Evolutionary conservation across 2,113 vertebrate species (phyloP).

Genomic region (Bungarus multicinctus): DNA sequence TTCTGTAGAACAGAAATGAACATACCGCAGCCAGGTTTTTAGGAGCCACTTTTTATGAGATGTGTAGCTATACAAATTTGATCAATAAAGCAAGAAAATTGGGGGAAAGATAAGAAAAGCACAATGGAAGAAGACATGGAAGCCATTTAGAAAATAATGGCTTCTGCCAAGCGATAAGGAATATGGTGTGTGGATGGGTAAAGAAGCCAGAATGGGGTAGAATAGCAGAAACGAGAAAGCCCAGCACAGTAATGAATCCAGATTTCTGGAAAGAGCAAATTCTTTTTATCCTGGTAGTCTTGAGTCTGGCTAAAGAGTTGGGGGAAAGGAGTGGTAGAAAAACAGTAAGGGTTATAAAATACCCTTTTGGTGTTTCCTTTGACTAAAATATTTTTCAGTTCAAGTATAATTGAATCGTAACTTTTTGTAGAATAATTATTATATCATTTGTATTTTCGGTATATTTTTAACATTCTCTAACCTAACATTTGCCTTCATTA

Average conservation of each 20-base stretch:
- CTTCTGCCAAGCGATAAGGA: neutral
- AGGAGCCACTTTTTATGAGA: neutral
- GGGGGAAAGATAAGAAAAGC: neutral
- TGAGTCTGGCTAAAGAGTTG: neutral
- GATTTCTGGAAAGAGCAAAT: neutral
- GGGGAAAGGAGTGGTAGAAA: neutral
- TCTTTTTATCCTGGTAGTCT: neutral
- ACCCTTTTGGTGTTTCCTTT: neutral
- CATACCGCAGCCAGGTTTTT: neutral
- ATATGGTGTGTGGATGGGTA: neutral
- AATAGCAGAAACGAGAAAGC: neutral
- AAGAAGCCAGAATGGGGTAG: neutral
- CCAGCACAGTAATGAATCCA: neutral
- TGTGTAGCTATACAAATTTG: neutral
- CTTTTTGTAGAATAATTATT: neutral
- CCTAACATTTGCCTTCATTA: neutral
- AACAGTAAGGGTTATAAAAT: neutral
- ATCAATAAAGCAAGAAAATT: neutral
- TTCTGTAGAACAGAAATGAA: neutral
- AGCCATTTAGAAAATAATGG: neutral
- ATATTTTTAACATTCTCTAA: neutral
- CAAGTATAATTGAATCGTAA: neutral
- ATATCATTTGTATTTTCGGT: neutral
- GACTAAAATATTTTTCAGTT: neutral
- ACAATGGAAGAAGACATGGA: neutral